Evolutionary conservation across 2,888 invertebrate genomes (phyloP).

Genomic region (Drosophila hamatofila): DNA sequence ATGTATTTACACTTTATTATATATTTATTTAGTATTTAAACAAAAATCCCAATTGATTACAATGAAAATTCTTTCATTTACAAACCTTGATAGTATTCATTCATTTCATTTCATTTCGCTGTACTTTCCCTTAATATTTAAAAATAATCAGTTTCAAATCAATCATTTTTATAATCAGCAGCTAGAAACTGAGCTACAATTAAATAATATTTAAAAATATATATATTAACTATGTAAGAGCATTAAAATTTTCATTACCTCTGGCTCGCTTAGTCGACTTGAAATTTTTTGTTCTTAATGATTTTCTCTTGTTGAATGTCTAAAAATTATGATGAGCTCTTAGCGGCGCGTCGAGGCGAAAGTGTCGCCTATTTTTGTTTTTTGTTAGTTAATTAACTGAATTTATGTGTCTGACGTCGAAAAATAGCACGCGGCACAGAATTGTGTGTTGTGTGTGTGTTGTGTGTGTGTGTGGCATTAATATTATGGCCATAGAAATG

Average conservation of each 20-base stretch:
- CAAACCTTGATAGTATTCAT: not conserved
- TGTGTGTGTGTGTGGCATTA: conserved; percentile 41
- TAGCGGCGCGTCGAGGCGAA: conserved; percentile 47
- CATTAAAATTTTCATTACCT: not conserved
- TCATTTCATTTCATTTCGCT: not conserved
- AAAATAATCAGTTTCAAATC: not conserved
- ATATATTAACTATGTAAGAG: conserved; percentile 6
- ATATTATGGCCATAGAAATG: conserved; percentile 59
- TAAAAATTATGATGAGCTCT: conserved; percentile 66
- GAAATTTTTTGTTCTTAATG: not conserved
- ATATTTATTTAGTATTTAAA: not conserved
- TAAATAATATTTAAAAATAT: not conserved
- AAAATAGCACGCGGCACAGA: conserved; percentile 79
- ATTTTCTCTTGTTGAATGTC: conserved; percentile 22
- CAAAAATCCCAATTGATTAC: not conserved
- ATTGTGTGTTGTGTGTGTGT: conserved; percentile 45
- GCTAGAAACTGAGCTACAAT: not conserved
- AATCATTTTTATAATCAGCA: not conserved
- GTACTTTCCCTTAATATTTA: not conserved
- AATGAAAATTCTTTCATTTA: not conserved
- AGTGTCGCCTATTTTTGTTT: conserved; percentile 78
- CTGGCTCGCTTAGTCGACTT: not conserved
- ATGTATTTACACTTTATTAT: too few species aligned
- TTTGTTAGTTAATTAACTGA: conserved; percentile 76
- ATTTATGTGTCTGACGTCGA: conserved; percentile 81